These are phyloP conservation scores for Gryllus bimaculatus DNA, from an alignment of 1,140 invertebrate species.

Conservation along the genomic window DNA sequence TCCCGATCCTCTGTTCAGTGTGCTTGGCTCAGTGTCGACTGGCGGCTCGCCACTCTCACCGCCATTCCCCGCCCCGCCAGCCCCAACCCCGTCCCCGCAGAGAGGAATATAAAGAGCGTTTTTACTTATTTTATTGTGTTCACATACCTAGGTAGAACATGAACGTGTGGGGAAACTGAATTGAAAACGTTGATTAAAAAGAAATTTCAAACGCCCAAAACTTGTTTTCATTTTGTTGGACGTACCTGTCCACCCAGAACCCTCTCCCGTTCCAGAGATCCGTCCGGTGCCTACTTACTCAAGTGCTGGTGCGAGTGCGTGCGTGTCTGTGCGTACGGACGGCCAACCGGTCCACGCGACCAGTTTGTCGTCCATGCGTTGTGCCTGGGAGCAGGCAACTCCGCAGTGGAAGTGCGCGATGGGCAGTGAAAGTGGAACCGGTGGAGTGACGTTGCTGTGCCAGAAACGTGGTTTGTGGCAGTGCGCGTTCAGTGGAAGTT, in stretches of 20 bases:
- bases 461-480: neutral
- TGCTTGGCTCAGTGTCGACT: neutral
- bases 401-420: neutral
- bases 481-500: neutral
- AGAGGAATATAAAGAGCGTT: neutral
- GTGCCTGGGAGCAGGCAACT: too few species aligned
- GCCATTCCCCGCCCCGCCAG: neutral
- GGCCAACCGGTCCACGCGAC: too few species aligned
- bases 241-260: neutral
- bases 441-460: neutral
- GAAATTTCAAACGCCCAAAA: neutral
- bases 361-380: too few species aligned
- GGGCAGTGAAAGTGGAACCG: neutral
- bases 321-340: neutral
- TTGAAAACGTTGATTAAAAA: slow-evolving; percentile 2
- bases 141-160: neutral
- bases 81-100: neutral
- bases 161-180: slow-evolving; percentile 3
- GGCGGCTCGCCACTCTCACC: neutral
- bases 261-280: neutral
- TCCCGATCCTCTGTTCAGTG: neutral
- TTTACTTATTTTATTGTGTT: neutral
- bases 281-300: neutral
- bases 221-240: neutral
- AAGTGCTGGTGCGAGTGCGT: neutral